Base-by-base conservation (phyloP, 2,797 vertebrate species). In the Sciaenops ocellatus region DNA sequence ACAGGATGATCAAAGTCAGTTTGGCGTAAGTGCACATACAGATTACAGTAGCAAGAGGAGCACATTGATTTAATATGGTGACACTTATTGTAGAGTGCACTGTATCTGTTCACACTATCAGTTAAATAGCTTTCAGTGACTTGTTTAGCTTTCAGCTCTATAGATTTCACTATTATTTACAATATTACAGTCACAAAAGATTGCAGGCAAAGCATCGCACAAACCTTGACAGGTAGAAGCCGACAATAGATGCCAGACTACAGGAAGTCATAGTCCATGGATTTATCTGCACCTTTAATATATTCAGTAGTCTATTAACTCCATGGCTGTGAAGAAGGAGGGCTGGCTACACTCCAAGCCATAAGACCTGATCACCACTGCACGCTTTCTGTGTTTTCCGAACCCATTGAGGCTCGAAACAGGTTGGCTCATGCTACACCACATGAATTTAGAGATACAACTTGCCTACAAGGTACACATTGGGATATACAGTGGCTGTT, bases 1-100 rank as follows among this genome's bases (percentile, higher is more conserved):
- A 91, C 84, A 90, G 74, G 80, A 74, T 79, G 76, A 82, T 71
- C 24, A 44, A 64, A 83, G 79, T 88, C 80, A 69, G 73, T 90
- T 91, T 93, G 90, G 89, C 85, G 12, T 69, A 26, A 86, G 88
- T 92, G 92, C 82, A 88, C 89, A 48, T 65, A 84, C 48, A 90
- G 79, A 78, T 91, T 84, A 87, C 87, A 90, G 66, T 55, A 89
- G 88, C 79, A 79, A 80, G 73, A 69, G 74, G 70, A 89, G 79
- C 77, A 83, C 79, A 69, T 62, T 67, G 79, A 86, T 83, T 81
- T 80, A 73, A 83, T 70, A 83, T 69, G 63, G 81, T 79, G 85
- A 89, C 76, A 85, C 78, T 67, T 69, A 84, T 42, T 69, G 55
- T 56, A 63, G 76, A 76, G 84, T 80, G 87, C 68, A 69, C 68